phyloP scores from a whole-genome alignment of 1,140 invertebrate genomes.

The Protaetia brevitarsis region DNA sequence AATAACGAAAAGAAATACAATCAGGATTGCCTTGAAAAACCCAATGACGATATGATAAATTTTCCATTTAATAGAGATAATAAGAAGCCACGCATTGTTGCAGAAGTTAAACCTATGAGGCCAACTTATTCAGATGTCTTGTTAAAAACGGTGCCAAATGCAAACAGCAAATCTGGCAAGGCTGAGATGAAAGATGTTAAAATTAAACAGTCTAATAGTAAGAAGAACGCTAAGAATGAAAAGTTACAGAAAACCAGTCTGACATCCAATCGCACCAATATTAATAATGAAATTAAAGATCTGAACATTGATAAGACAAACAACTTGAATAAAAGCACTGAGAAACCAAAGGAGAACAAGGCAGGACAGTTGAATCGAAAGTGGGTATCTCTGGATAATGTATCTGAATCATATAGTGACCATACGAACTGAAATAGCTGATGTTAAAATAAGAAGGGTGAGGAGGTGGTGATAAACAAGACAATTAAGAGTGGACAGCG shows the following conservation, averaged over 20 bases:
- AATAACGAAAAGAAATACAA: conserved; percentile 28
- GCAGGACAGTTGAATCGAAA: conserved; percentile 52
- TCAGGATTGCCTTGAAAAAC: conserved; percentile 32
- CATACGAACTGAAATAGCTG: conserved; percentile 37
- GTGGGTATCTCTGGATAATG: conserved; percentile 58
- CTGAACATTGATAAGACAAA: conserved; percentile 36
- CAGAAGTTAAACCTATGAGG: conserved; percentile 80
- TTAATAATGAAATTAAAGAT: conserved; percentile 45
- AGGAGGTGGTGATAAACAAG: conserved; percentile 53
- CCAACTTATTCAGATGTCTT: conserved; percentile 80
- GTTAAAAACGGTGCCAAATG: conserved; percentile 58
- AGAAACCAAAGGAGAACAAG: conserved; percentile 35
- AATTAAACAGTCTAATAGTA: conserved; percentile 46
- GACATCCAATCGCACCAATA: conserved; percentile 38
- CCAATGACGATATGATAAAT: conserved; percentile 28
- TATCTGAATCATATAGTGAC: conserved; percentile 50
- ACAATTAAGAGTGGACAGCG: conserved; percentile 48
- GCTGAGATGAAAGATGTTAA: conserved; percentile 52
- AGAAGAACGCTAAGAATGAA: conserved; percentile 48
- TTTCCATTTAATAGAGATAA: conserved; percentile 49
- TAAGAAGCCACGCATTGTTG: conserved; percentile 71
- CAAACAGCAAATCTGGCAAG: conserved; percentile 48
- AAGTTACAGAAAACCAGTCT: conserved; percentile 52
- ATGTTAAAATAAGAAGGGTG: conserved; percentile 45
- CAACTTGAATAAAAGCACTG: conserved; percentile 34